phyloP scores from a whole-genome alignment of 2,888 invertebrate genomes.

The Cyrtodaria siliqua region DNA sequence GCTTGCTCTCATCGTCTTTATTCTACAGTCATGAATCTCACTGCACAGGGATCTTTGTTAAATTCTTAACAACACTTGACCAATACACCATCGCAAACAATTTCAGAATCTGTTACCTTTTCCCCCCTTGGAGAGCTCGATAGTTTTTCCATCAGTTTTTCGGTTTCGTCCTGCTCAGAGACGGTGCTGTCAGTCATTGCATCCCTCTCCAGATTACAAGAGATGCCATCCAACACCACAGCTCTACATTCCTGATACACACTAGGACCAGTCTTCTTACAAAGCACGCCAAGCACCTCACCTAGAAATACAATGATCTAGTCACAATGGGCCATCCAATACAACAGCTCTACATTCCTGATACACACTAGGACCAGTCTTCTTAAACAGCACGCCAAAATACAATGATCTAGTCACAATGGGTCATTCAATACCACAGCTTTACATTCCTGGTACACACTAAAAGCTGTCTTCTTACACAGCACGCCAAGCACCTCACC shows the following conservation, averaged over 20 bases:
- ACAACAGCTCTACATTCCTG: slow-evolving; percentile 81
- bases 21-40: too few relatives aligned
- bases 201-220: slow-evolving; percentile 85
- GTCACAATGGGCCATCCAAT: too few relatives aligned
- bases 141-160: slow-evolving; percentile 79
- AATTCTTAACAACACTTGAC: too few relatives aligned
- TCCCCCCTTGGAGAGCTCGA: slow-evolving; percentile 72
- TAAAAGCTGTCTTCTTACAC: too few relatives aligned
- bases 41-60: too few relatives aligned
- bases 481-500: too few relatives aligned
- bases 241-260: slow-evolving; percentile 84
- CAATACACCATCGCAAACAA: too few relatives aligned
- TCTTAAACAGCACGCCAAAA: slow-evolving; percentile 86
- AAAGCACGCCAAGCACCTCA: slow-evolving; percentile 86
- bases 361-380: slow-evolving; percentile 85
- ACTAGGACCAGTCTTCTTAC: slow-evolving; percentile 83
- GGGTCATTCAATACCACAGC: too few relatives aligned
- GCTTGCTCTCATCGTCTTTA: too few relatives aligned
- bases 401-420: too few relatives aligned
- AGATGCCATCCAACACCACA: slow-evolving; percentile 85
- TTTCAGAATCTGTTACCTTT: slow-evolving; percentile 37
- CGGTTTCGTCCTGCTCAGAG: slow-evolving; percentile 64
- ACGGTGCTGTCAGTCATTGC: slow-evolving; percentile 60
- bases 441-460: too few relatives aligned
- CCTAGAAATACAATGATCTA: slow-evolving; percentile 82